phyloP scores from a whole-genome alignment of 2,797 vertebrate species.

The Sebastes aleutianus region DNA sequence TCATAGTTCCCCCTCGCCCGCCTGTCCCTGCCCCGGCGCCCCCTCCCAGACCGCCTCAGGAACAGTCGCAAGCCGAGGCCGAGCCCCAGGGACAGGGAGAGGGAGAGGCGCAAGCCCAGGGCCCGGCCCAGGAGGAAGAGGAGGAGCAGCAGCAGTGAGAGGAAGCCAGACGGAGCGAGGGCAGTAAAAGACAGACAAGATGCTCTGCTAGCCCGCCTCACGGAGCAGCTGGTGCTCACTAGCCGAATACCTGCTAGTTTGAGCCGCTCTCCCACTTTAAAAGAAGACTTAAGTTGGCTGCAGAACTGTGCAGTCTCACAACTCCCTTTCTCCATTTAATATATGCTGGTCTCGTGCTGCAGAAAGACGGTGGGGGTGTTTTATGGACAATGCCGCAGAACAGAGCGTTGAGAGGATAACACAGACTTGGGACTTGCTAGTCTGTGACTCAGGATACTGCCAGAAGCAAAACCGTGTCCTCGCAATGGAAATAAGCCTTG shows the following conservation, averaged over 20 bases:
- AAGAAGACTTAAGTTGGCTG: constrained; percentile 26
- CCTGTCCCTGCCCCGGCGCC: constrained; percentile 44
- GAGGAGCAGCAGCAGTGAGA: constrained; percentile 58
- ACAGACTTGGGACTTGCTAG: constrained; percentile 49
- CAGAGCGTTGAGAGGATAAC: constrained; percentile 14
- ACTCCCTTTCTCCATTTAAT: constrained; percentile 38
- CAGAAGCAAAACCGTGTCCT: constrained; percentile 46
- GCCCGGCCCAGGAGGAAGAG: constrained; percentile 47
- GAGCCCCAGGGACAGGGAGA: constrained; percentile 41
- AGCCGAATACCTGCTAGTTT: constrained; percentile 39
- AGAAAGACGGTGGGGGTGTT: constrained; percentile 12
- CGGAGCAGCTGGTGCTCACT: constrained; percentile 32
- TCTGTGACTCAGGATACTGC: constrained; percentile 73
- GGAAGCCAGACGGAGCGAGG: constrained; percentile 26
- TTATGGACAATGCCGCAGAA: constrained; percentile 23
- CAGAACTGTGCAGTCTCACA: constrained; percentile 43
- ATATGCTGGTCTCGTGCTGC: constrained; percentile 34
- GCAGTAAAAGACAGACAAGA: constrained; percentile 43
- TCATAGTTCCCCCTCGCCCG: constrained; percentile 75
- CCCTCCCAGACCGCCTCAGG: constrained; percentile 56
- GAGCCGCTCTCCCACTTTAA: constrained; percentile 24
- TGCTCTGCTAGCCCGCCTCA: constrained; percentile 13
- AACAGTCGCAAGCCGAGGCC: constrained; percentile 41
- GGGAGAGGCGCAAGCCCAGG: constrained; percentile 41
- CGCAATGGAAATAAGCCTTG: constrained; percentile 34